Evolutionary conservation across 2,797 vertebrate genomes (phyloP).

Genomic region (Clarias platycephalus): DNA sequence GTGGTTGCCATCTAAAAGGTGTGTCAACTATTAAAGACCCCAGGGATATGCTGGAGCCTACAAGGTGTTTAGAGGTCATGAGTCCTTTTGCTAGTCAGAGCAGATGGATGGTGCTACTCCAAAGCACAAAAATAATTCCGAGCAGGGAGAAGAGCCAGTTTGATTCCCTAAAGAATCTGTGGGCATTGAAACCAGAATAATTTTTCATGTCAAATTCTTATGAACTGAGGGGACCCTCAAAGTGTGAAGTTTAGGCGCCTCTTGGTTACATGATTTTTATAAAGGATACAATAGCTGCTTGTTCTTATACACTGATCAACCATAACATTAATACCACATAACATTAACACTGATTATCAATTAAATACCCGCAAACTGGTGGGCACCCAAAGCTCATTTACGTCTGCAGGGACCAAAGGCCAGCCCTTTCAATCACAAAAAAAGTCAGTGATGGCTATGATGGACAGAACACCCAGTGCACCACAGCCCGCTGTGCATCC

Average conservation of each 20-base stretch:
- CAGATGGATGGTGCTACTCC: not conserved
- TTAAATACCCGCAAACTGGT: too few relatives aligned
- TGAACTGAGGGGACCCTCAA: not conserved
- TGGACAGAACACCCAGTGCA: too few relatives aligned
- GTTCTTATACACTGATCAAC: not conserved
- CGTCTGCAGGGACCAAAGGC: too few relatives aligned
- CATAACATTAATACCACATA: too few relatives aligned
- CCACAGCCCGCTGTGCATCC: too few relatives aligned
- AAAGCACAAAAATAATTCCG: not conserved
- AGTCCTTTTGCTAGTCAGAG: not conserved
- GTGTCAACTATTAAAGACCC: not conserved
- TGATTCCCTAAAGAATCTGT: not conserved
- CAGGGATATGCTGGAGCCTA: not conserved
- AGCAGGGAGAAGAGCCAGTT: not conserved
- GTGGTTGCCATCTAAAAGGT: not conserved
- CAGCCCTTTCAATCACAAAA: too few relatives aligned
- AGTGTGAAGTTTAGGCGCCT: not conserved
- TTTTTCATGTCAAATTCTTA: not conserved
- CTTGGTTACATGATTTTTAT: not conserved
- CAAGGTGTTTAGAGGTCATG: not conserved
- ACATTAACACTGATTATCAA: too few relatives aligned
- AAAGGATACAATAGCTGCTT: not conserved
- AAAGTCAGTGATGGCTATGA: too few relatives aligned
- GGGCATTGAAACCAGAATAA: not conserved
- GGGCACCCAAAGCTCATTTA: too few relatives aligned